A percentile compares a stretch with the other conserved stretches of the same genome.
phyloP scores from a whole-genome alignment of 1,140 invertebrate genomes.

The Anadara kagoshimensis region DNA sequence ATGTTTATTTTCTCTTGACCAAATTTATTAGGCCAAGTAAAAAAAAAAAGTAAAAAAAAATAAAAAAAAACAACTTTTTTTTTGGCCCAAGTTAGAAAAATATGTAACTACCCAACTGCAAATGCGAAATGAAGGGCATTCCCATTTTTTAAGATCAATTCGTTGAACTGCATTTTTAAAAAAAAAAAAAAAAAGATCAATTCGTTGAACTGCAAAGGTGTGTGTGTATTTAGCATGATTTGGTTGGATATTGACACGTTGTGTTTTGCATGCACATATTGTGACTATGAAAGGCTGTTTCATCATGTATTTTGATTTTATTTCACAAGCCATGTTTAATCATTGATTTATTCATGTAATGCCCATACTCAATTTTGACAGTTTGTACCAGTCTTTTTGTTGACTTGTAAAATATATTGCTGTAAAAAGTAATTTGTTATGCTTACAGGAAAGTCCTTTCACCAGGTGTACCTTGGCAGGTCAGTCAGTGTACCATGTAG shows the following conservation, averaged over 20 bases:
- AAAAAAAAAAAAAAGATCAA: too few relatives aligned
- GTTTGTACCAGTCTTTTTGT: conserved; percentile 5
- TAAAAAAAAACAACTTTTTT: too few relatives aligned
- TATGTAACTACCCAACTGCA: too few relatives aligned
- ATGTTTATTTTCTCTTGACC: neutral
- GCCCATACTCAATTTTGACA: neutral
- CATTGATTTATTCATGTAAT: conserved; percentile 1
- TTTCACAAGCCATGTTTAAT: neutral
- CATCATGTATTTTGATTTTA: too few relatives aligned
- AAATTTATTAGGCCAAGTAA: neutral
- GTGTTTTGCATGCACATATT: too few relatives aligned
- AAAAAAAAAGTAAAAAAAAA: too few relatives aligned
- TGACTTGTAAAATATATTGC: neutral
- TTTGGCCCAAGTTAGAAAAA: too few relatives aligned
- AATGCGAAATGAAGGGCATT: too few relatives aligned
- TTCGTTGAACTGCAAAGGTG: neutral
- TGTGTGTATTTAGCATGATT: conserved; percentile 1
- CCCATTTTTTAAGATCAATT: too few relatives aligned
- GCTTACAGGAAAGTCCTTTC: conserved; percentile 7
- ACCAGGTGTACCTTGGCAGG: conserved; percentile 10
- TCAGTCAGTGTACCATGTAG: conserved; percentile 7
- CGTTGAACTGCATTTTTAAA: too few relatives aligned
- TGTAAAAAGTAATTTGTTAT: conserved; percentile 16
- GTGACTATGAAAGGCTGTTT: too few relatives aligned
- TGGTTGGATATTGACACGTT: too few relatives aligned